Evolutionary conservation across 2,888 invertebrate species (phyloP), one percentile per base, ranked within the genome.

Genomic region (Steinernema hermaphroditum): DNA sequence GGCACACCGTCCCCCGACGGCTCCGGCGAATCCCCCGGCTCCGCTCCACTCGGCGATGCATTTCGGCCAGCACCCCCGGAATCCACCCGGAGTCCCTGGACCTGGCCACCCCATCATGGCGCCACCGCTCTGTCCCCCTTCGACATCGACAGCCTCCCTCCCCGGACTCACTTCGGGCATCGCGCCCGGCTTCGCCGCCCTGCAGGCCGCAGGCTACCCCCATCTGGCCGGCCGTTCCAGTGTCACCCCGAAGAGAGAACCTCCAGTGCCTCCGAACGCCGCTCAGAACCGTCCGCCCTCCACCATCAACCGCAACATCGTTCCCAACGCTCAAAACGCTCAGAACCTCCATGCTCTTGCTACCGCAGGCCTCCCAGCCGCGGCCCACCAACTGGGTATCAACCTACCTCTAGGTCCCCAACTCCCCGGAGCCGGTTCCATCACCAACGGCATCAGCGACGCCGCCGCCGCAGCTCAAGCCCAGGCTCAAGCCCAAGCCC

Each of bases 371-470:
- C 46, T 46, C 19, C 46, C 46, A 2, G 46, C 46, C 4, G 46
- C 46, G 14, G 54, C 27, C 4, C 54, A 54, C 19, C 54, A 54
- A 27, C 54, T 54, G 24, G 54, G 54, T 16, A 54, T 54, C 54
- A 54, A 54, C 19, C 27, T 54, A 24, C 54, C 54, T 9, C 54
- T 54, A 2, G 54, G n/a, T 27, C 24, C 14, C 27, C 54, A 54
- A 6, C 54, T 54, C 6, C 19, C 19, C 4, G 46, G 46, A 6
- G 46, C 46, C 16, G 54, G 54, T 24, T 54, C 54, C 19, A 14
- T 54, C 24, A 54, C 54, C 22, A 54, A 54, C 54, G 54, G 54
- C 14, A 54, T 54, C 22, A 54, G 54, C 54, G 54, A 54, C 27
- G 54, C 54, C 9, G 54, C 54, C 2, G 27, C 49, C n/a, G n/a